These are phyloP conservation scores for Sitta europaea DNA, from an alignment of 2,113 vertebrate species.

Conservation along the genomic window DNA sequence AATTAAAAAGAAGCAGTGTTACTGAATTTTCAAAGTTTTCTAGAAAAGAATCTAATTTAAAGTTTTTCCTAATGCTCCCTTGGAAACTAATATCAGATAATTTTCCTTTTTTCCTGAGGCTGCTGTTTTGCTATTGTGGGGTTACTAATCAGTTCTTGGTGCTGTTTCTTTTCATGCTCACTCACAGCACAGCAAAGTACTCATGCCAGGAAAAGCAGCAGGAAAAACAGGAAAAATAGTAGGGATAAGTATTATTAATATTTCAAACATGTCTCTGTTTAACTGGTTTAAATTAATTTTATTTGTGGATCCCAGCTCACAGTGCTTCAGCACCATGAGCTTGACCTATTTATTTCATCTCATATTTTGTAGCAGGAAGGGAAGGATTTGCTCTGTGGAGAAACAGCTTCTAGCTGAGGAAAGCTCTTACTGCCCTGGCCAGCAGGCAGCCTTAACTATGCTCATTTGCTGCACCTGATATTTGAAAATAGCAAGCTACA, in stretches of 20 bases:
- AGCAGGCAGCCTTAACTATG: not conserved
- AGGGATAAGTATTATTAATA: not conserved
- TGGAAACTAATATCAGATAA: not conserved
- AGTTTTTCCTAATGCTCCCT: not conserved
- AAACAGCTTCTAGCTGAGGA: not conserved
- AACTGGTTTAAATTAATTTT: not conserved
- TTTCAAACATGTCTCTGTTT: not conserved
- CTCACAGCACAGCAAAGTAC: not conserved
- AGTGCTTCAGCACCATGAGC: not conserved
- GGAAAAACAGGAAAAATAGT: not conserved
- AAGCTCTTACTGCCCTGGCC: not conserved
- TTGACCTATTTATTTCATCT: constrained; percentile 36
- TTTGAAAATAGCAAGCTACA: not conserved
- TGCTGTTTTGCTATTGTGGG: not conserved
- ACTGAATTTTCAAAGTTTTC: not conserved
- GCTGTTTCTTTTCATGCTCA: not conserved
- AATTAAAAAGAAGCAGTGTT: not conserved
- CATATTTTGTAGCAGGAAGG: not conserved
- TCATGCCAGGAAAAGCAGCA: not conserved
- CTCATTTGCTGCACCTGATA: not conserved
- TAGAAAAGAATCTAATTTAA: not conserved
- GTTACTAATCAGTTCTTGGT: not conserved
- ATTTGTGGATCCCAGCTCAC: not conserved
- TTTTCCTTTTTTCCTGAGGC: not conserved
- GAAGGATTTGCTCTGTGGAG: not conserved